Evolutionary conservation across 2,888 invertebrate genomes (phyloP).

Genomic region (Priapulus caudatus): DNA sequence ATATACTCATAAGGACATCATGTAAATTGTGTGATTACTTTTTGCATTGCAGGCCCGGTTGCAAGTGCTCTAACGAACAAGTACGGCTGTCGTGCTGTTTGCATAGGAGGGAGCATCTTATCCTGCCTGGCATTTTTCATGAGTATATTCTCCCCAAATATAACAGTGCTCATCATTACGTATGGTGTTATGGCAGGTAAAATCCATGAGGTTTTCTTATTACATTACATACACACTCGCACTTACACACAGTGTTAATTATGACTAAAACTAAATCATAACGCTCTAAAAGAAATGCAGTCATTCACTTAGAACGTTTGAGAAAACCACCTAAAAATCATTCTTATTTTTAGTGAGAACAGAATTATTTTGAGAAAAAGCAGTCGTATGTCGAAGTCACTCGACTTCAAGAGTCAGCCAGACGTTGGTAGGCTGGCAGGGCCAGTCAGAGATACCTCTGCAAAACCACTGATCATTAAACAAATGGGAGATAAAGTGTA

Average conservation of each 20-base stretch:
- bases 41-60: conserved; percentile 62
- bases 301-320: too few relatives aligned
- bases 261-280: not conserved
- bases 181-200: conserved; percentile 77
- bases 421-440: too few relatives aligned
- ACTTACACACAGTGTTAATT: too few relatives aligned
- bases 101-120: conserved; percentile 65
- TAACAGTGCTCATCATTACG: conserved; percentile 74
- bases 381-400: too few relatives aligned
- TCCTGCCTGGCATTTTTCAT: conserved; percentile 62
- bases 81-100: conserved; percentile 81
- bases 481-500: too few relatives aligned
- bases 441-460: too few relatives aligned
- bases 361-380: too few relatives aligned
- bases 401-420: too few relatives aligned
- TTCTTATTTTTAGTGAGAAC: too few relatives aligned
- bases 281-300: not conserved
- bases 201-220: not conserved
- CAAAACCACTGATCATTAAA: too few relatives aligned
- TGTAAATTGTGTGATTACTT: not conserved
- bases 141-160: conserved; percentile 69
- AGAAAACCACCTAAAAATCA: too few relatives aligned
- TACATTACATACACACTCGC: not conserved
- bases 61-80: conserved; percentile 88
- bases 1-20: too few relatives aligned